Conservation (phyloP, 1,140 invertebrate species). For the Pogonognathellus flavescens region DNA sequence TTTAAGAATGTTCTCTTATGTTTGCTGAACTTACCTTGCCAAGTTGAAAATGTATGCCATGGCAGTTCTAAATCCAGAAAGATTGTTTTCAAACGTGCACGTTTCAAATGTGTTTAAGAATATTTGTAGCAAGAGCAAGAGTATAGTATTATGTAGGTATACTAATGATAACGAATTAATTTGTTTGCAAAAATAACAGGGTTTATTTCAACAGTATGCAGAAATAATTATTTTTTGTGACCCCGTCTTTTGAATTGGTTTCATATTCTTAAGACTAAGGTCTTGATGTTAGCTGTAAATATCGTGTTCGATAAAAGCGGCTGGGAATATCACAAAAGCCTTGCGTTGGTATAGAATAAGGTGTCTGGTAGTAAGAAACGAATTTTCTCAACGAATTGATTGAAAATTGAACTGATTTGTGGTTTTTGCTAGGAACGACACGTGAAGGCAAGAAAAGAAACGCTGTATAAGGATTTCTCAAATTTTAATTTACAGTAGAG, state of each 20-base stretch:
- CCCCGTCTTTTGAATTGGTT: not conserved
- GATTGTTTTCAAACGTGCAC: not conserved
- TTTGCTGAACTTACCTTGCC: not conserved
- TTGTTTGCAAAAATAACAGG: no score
- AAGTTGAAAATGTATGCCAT: slow-evolving; percentile 32
- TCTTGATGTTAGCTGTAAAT: no score
- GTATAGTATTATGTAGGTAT: no score
- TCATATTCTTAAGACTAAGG: not conserved
- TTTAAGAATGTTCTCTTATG: not conserved
- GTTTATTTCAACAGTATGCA: no score
- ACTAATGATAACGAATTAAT: no score
- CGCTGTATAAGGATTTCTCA: no score
- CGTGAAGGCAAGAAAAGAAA: no score
- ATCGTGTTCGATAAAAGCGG: no score
- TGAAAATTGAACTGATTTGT: no score
- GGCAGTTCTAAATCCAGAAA: not conserved
- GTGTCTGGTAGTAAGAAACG: not conserved
- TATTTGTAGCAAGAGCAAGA: no score
- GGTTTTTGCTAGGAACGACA: no score
- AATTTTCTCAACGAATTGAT: no score
- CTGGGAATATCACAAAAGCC: not conserved
- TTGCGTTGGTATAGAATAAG: not conserved
- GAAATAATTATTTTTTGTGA: not conserved
- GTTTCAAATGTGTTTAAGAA: not conserved
- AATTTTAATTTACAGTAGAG: not conserved